Percentiles rank a stretch among this genome's conserved stretches.
Evolutionary conservation across 2,888 invertebrate genomes (phyloP).

Genomic region (Drosophila siamana): DNA sequence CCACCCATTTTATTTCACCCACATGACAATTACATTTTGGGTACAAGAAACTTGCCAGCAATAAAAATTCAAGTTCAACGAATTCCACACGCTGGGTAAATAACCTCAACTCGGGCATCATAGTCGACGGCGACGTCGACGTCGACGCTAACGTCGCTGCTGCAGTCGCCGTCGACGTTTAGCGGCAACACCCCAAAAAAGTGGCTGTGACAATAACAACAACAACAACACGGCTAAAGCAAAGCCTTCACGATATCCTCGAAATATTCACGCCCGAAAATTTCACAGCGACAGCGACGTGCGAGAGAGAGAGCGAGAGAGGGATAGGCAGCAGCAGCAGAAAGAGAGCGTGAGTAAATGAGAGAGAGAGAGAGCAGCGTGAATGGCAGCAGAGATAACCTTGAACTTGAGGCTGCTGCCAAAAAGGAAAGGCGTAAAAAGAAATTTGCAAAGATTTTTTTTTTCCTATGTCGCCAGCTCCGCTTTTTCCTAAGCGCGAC

Average conservation of each 20-base stretch:
- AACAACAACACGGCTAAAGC: conserved; percentile 12
- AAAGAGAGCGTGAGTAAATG: conserved; percentile 14
- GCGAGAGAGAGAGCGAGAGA: conserved; percentile 25
- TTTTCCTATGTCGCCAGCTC: conserved; percentile 13
- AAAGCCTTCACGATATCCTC: conserved; percentile 59
- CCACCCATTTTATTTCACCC: conserved; percentile 16
- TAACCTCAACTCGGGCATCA: conserved; percentile 60
- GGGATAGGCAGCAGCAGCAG: conserved; percentile 10
- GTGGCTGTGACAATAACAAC: conserved; percentile 20
- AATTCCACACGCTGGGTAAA: conserved; percentile 70
- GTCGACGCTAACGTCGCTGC: conserved; percentile 7
- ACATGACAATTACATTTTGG: conserved; percentile 26
- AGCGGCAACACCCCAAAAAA: conserved; percentile 66
- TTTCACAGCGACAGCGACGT: conserved; percentile 19
- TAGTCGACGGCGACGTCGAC: conserved; percentile 26
- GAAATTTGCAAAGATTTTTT: conserved; percentile 55
- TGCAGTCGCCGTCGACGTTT: conserved; percentile 6
- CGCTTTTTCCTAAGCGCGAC: conserved; percentile 8
- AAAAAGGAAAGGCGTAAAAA: conserved; percentile 55
- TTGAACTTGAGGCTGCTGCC: conserved; percentile 68
- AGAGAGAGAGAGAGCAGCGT: conserved; percentile 11
- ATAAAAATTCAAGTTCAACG: conserved; percentile 74
- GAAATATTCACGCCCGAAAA: conserved; percentile 67
- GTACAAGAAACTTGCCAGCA: conserved; percentile 50
- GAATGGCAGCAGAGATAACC: conserved; percentile 57